Evolutionary conservation across 1,140 invertebrate species (phyloP).

Genomic region (Helicoverpa armigera): DNA sequence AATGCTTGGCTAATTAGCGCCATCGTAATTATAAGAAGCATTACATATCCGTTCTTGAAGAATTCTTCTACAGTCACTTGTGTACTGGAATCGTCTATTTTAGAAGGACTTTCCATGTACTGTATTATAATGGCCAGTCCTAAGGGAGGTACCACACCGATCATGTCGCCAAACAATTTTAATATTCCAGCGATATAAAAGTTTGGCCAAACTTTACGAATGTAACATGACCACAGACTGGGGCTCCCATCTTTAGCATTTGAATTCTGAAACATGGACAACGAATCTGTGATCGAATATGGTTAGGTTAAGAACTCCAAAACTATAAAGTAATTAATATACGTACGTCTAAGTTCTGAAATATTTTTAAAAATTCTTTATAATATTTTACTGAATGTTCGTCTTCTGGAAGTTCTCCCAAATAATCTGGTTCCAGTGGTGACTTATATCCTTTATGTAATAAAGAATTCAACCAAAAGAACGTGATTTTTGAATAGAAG

Average conservation of each 20-base stretch:
- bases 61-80: constrained; percentile 87
- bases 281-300: neutral
- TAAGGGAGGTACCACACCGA: constrained; percentile 92
- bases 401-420: constrained; percentile 90
- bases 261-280: constrained; percentile 63
- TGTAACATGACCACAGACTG: constrained; percentile 89
- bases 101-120: constrained; percentile 86
- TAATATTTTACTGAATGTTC: constrained; percentile 87
- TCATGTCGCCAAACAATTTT: constrained; percentile 92
- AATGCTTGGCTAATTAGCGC: constrained; percentile 92
- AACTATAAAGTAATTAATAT: constrained; percentile 14
- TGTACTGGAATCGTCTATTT: constrained; percentile 51
- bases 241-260: constrained; percentile 53
- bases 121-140: constrained; percentile 92
- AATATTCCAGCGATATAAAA: constrained; percentile 91
- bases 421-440: constrained; percentile 90
- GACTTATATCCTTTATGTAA: constrained; percentile 89
- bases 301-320: constrained; percentile 1
- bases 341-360: constrained; percentile 64
- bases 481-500: constrained; percentile 91
- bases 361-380: constrained; percentile 86
- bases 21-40: constrained; percentile 91
- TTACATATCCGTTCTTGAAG: constrained; percentile 92
- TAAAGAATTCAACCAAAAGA: constrained; percentile 92
- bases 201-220: constrained; percentile 90